These are phyloP conservation scores for Azorinus chamasolen DNA, from an alignment of 2,888 invertebrate genomes.

Conservation along the genomic window DNA sequence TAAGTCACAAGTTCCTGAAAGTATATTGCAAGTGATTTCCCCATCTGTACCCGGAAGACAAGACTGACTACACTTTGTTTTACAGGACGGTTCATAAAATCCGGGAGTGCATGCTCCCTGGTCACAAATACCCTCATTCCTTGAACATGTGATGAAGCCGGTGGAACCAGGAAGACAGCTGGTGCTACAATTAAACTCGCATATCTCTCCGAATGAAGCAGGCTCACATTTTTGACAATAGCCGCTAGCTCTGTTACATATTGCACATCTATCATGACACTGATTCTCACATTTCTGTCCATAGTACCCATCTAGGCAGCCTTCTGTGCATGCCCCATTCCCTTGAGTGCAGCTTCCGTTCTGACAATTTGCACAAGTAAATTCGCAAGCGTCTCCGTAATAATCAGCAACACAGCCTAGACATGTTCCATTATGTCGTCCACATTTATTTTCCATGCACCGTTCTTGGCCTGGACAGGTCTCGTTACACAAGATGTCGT, in stretches of 20 bases:
- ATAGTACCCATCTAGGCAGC: slow-evolving; percentile 34
- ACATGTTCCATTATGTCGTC: slow-evolving; percentile 39
- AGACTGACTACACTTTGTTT: slow-evolving; percentile 18
- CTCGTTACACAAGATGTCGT: slow-evolving; percentile 37
- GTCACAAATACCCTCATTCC: slow-evolving; percentile 30
- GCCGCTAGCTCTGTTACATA: slow-evolving; percentile 38
- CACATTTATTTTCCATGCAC: slow-evolving; percentile 25
- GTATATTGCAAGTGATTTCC: slow-evolving; percentile 5
- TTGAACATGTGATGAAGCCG: slow-evolving; percentile 32
- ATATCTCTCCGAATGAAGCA: slow-evolving; percentile 35
- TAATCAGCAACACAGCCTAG: slow-evolving; percentile 17
- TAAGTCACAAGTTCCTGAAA: background rate
- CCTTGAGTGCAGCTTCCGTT: slow-evolving; percentile 37
- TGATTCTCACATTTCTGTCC: slow-evolving; percentile 30
- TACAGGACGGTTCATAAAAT: slow-evolving; percentile 31
- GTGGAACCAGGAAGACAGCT: slow-evolving; percentile 14
- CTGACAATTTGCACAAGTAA: slow-evolving; percentile 30
- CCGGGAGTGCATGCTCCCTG: slow-evolving; percentile 26
- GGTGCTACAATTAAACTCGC: slow-evolving; percentile 45
- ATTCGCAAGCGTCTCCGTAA: slow-evolving; percentile 36
- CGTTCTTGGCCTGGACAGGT: slow-evolving; percentile 26
- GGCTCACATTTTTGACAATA: slow-evolving; percentile 37
- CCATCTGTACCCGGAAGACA: no score
- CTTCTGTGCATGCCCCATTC: slow-evolving; percentile 30
- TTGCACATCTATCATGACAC: slow-evolving; percentile 40